Percentiles rank a stretch among this genome's conserved stretches.
Evolutionary conservation across 2,113 vertebrate genomes (phyloP).

Genomic region (Sula dactylatra): DNA sequence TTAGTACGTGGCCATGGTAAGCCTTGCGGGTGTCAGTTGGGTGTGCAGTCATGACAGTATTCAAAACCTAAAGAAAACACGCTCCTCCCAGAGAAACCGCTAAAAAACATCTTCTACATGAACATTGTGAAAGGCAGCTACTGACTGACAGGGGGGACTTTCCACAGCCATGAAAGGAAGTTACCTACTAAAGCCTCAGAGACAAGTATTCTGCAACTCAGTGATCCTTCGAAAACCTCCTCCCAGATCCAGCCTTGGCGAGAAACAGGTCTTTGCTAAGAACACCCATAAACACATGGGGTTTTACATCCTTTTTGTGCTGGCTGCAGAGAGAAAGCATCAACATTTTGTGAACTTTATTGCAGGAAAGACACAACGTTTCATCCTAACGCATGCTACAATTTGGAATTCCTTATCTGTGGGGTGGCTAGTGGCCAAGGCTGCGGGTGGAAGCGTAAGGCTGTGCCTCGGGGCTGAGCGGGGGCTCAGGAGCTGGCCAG

Average conservation of each 20-base stretch:
- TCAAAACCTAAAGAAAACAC: background rate
- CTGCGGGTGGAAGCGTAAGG: background rate
- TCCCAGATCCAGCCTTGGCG: background rate
- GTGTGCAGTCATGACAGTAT: background rate
- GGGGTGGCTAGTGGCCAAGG: background rate
- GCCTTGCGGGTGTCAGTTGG: background rate
- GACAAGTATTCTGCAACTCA: background rate
- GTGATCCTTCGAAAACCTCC: background rate
- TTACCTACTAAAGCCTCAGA: background rate
- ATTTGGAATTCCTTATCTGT: too few species aligned
- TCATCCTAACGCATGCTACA: too few species aligned
- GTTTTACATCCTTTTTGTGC: background rate
- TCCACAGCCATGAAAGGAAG: background rate
- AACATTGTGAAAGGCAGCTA: background rate
- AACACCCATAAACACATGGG: background rate
- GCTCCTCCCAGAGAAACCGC: background rate
- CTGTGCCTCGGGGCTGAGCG: background rate
- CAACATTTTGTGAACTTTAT: background rate
- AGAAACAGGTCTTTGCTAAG: background rate
- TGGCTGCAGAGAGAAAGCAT: background rate
- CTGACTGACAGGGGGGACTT: rapidly evolving
- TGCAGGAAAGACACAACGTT: background rate
- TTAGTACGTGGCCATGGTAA: background rate
- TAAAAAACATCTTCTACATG: background rate
- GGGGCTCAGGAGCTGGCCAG: background rate